These are phyloP conservation scores for Bradypus variegatus DNA, from an alignment of 2,797 vertebrate species.

Conservation along the genomic window DNA sequence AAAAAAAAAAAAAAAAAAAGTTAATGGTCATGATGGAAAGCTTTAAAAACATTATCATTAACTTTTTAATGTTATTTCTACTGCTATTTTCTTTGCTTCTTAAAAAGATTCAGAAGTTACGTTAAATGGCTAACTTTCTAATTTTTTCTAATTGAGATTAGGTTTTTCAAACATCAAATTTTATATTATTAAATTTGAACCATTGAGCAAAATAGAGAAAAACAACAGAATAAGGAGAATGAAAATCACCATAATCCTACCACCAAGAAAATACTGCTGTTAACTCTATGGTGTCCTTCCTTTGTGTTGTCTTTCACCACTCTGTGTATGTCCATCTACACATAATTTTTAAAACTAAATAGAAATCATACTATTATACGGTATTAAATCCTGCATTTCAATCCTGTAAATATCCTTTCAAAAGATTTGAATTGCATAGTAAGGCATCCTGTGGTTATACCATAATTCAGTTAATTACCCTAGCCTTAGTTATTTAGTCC, in stretches of 20 bases:
- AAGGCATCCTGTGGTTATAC: not conserved
- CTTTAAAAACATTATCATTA: not conserved
- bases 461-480: not conserved
- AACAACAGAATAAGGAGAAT: not conserved
- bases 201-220: not conserved
- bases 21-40: not conserved
- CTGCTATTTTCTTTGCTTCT: conserved; percentile 7
- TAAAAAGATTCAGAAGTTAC: not conserved
- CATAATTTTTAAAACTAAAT: not conserved
- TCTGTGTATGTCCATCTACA: not conserved
- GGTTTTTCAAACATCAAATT: not conserved
- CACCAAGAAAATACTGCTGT: not conserved
- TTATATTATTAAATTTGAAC: conserved; percentile 30
- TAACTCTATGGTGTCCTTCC: not conserved
- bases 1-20: not conserved
- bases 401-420: not conserved
- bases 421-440: not conserved
- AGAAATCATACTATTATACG: not conserved
- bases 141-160: not conserved
- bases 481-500: not conserved
- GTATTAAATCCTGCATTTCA: not conserved
- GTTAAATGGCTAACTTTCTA: not conserved
- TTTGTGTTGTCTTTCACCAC: not conserved
- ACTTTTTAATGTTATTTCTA: not conserved
- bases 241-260: not conserved